Percentiles rank a stretch among this genome's conserved stretches.
These are phyloP conservation scores for Drosophila kanapiae DNA, from an alignment of 1,140 invertebrate genomes.

Conservation along the genomic window DNA sequence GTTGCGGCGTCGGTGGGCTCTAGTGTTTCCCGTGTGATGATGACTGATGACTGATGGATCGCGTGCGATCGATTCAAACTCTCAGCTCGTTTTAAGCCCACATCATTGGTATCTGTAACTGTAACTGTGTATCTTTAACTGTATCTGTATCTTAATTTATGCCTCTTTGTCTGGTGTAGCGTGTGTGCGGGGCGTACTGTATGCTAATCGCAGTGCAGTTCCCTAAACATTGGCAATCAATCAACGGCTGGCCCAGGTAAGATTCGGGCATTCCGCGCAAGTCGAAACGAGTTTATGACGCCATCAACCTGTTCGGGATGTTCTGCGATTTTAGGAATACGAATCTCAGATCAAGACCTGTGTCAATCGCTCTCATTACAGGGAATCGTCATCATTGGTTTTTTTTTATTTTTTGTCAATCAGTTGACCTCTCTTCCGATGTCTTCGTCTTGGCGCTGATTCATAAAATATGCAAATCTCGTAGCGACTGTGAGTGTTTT, in stretches of 20 bases:
- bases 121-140: constrained; percentile 14
- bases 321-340: constrained; percentile 23
- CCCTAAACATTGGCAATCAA: constrained; percentile 62
- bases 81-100: constrained; percentile 54
- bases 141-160: constrained; percentile 64
- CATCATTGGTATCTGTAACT: constrained; percentile 30
- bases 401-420: background rate
- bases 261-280: constrained; percentile 27
- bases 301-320: constrained; percentile 41
- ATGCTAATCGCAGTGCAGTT: constrained; percentile 70
- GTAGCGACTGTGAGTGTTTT: constrained; percentile 61
- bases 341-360: constrained; percentile 1
- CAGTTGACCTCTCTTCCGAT: constrained; percentile 35
- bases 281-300: constrained; percentile 69
- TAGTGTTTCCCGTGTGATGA: constrained; percentile 70
- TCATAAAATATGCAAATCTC: constrained; percentile 74
- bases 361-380: constrained; percentile 42
- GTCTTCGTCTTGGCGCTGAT: constrained; percentile 26
- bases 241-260: constrained; percentile 9
- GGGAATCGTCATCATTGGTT: background rate
- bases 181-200: constrained; percentile 19
- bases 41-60: constrained; percentile 53
- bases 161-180: constrained; percentile 52
- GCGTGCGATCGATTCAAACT: constrained; percentile 39
- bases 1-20: background rate